Evolutionary conservation across 2,113 vertebrate genomes (phyloP), one percentile per base, ranked within the genome.

Genomic region (Myxocyprinus asiaticus): DNA sequence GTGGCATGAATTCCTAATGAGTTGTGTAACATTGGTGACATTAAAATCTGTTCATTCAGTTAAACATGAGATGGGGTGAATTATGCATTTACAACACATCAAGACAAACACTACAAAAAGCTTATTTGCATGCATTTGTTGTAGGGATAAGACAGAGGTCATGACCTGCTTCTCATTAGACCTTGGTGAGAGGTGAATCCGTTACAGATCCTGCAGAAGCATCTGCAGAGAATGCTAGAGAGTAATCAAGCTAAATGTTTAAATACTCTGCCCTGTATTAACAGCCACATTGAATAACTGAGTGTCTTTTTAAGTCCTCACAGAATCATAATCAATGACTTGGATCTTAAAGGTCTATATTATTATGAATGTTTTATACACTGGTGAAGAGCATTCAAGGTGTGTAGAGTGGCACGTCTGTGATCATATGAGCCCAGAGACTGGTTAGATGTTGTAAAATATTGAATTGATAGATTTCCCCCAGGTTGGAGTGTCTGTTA

Each of bases 51-150:
- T 76, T 84, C 86, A 85, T 82, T 86, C 83, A 86, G 79, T 78
- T 81, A 67, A 70, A 81, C 62, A 68, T 55, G n/a, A 69, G 64
- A 82, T 76, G 75, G 71, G 76, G 85, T 79, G 84, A 88, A 88
- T 86, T 88, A 86, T 85, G 81, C 81, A 90, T 86, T 86, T 88
- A 86, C 67, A 79, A 81, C 79, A 70, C 79, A 89, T 85, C 85
- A 87, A 88, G 87, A 88, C 83, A 87, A 87, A 86, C 83, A 80
- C 69, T 8, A 68, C 67, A 56, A 77, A 81, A 85, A 87, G 56
- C 76, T 55, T n/a, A 14, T 56, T 42, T 83, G 83, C 83, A 87
- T 85, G 81, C 61, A 87, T 88, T 80, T 83, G n/a, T 43, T 42
- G 50, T 62, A 43, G 8, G 56, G 6, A 76, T 63, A 33, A 48